phyloP scores from a whole-genome alignment of 2,113 vertebrate genomes.

The Lampris incognitus region DNA sequence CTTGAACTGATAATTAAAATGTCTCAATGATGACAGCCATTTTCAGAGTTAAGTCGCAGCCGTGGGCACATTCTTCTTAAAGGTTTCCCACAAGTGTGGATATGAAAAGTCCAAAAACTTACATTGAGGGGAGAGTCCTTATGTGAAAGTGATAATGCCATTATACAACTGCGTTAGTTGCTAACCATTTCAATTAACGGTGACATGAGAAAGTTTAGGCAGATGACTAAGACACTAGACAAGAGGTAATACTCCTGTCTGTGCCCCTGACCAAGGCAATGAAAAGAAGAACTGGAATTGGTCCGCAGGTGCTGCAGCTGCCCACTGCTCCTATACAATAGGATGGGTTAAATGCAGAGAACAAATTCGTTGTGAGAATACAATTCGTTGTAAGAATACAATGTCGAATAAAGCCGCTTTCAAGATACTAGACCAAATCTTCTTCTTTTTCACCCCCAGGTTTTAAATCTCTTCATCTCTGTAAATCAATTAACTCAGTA shows the following conservation, averaged over 20 bases:
- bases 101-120: neutral
- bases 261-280: too few relatives aligned
- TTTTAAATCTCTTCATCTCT: neutral
- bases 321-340: too few relatives aligned
- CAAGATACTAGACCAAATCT: neutral
- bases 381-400: too few relatives aligned
- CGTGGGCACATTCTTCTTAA: conserved; percentile 13
- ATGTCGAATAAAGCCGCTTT: neutral
- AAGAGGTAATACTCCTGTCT: too few relatives aligned
- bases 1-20: conserved; percentile 14
- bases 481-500: conserved; percentile 1
- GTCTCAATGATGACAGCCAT: conserved; percentile 14
- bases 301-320: too few relatives aligned
- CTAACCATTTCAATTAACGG: conserved; percentile 9
- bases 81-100: neutral
- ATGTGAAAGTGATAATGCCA: neutral
- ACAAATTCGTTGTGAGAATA: too few relatives aligned
- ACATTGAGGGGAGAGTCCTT: neutral
- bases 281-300: too few relatives aligned
- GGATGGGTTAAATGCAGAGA: too few relatives aligned
- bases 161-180: neutral
- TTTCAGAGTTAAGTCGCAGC: neutral
- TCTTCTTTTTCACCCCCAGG: conserved; percentile 13
- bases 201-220: neutral
- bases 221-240: too few relatives aligned